Percentiles rank a stretch among this genome's conserved stretches.
Conservation (phyloP, 2,113 vertebrate species). For the Python bivittatus region DNA sequence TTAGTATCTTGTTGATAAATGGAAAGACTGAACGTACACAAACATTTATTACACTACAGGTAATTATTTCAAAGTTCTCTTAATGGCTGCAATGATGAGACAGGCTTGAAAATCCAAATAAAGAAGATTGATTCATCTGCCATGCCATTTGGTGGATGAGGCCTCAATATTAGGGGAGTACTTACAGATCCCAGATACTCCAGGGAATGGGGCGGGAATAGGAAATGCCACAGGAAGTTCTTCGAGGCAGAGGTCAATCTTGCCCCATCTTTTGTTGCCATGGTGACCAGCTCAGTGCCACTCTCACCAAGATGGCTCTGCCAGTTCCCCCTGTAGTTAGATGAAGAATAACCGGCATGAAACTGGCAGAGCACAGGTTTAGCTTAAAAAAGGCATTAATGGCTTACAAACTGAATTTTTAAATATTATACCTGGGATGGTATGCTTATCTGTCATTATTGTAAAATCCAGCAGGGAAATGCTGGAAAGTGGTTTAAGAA, state of each 20-base stretch:
- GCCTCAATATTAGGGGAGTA: background rate
- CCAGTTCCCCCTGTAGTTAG: background rate
- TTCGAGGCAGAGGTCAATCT: background rate
- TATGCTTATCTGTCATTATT: background rate
- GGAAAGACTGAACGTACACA: conserved; percentile 40
- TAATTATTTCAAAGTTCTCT: conserved; percentile 39
- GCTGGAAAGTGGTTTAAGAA: background rate
- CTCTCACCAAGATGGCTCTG: background rate
- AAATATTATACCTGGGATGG: background rate
- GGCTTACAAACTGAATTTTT: background rate
- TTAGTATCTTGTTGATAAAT: conserved; percentile 45
- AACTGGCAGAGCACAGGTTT: background rate
- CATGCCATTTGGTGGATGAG: conserved; percentile 15
- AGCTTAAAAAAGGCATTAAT: background rate
- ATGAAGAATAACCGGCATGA: background rate
- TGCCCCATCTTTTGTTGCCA: background rate
- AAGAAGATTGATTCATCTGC: conserved; percentile 20
- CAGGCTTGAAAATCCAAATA: background rate
- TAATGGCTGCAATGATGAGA: conserved; percentile 18
- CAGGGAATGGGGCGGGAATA: background rate
- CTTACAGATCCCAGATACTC: background rate
- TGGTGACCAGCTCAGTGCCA: background rate
- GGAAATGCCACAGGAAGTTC: background rate
- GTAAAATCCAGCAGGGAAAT: background rate
- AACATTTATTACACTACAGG: conserved; percentile 3